Conservation (phyloP, 2,113 vertebrate species). For the Scomber scombrus region DNA sequence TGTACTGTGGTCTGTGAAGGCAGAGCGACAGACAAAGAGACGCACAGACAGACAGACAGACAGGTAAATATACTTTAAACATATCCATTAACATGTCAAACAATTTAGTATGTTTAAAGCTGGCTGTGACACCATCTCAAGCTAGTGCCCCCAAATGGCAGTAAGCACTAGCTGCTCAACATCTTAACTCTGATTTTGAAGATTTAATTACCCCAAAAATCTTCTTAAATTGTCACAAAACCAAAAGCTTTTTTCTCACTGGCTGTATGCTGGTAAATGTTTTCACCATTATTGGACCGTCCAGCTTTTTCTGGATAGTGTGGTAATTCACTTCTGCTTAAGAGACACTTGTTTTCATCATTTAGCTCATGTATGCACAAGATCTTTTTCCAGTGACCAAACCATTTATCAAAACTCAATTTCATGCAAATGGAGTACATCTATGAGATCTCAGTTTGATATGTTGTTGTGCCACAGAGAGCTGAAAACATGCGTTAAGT, state of each 20-base stretch:
- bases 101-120: conserved; percentile 35
- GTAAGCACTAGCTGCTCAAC: neutral
- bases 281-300: neutral
- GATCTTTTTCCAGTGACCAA: too few species aligned
- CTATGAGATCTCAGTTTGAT: neutral
- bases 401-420: too few species aligned
- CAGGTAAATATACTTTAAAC: conserved; percentile 55
- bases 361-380: too few species aligned
- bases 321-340: neutral
- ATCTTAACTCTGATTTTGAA: neutral
- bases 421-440: neutral
- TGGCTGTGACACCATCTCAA: neutral
- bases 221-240: neutral
- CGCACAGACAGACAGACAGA: conserved; percentile 23
- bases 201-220: neutral
- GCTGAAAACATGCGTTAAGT: too few species aligned
- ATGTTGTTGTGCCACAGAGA: too few species aligned
- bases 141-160: conserved; percentile 28
- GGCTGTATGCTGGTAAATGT: neutral
- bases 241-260: neutral
- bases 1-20: conserved; percentile 32
- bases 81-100: conserved; percentile 51
- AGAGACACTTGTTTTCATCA: too few species aligned
- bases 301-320: neutral
- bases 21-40: conserved; percentile 35